phyloP scores from a whole-genome alignment of 2,888 invertebrate genomes.

The Stictocephala bisonia region DNA sequence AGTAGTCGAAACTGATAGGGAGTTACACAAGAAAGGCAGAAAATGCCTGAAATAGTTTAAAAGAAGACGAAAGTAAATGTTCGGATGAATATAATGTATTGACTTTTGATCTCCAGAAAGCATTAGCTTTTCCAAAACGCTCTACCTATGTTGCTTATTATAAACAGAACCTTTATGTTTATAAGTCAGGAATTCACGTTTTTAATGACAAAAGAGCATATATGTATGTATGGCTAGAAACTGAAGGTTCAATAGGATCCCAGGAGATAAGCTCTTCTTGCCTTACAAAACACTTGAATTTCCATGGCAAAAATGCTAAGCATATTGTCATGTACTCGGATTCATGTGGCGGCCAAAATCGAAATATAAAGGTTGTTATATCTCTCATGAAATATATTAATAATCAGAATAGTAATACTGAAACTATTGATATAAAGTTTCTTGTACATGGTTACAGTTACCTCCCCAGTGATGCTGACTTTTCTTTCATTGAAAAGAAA shows the following conservation, averaged over 20 bases:
- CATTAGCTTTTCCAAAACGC: too few species aligned
- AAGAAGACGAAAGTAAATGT: conserved; percentile 19
- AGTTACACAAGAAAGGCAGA: too few species aligned
- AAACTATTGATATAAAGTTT: conserved; percentile 35
- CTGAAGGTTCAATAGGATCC: too few species aligned
- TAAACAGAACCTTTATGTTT: conserved; percentile 40
- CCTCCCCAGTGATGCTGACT: conserved; percentile 41
- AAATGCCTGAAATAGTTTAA: too few species aligned
- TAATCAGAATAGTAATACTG: conserved; percentile 6
- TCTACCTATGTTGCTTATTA: conserved; percentile 34
- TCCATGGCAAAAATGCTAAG: conserved; percentile 39
- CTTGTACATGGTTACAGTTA: conserved; percentile 40
- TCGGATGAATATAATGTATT: conserved; percentile 39
- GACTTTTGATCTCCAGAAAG: too few species aligned
- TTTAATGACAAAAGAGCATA: conserved; percentile 22
- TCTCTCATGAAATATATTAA: conserved; percentile 30
- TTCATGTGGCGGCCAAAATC: too few species aligned
- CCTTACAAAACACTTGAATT: too few species aligned
- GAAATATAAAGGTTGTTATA: too few species aligned
- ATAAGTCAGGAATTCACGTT: too few species aligned
- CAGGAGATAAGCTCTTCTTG: too few species aligned
- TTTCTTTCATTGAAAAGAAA: conserved; percentile 44
- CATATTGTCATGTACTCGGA: too few species aligned
- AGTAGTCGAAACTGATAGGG: conserved; percentile 23
- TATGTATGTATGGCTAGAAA: too few species aligned